A percentile compares a stretch with the other conserved stretches of the same genome.
These are phyloP conservation scores for Heliothis subflexa DNA, from an alignment of 1,140 invertebrate species.

Conservation along the genomic window DNA sequence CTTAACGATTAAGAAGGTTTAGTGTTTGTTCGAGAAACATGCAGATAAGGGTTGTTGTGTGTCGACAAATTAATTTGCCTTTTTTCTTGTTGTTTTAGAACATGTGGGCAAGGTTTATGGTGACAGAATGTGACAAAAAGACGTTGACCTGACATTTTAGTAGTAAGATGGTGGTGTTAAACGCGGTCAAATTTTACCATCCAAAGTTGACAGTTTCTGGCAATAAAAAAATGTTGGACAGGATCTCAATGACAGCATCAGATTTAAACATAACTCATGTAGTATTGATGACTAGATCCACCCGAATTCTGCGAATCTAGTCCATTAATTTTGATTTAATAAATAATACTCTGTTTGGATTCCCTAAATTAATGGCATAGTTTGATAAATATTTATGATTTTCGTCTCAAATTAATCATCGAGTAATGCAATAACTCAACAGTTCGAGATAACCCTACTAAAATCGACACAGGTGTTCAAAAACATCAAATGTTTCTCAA, in stretches of 20 bases:
- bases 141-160: conserved; percentile 11
- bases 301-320: no score
- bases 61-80: conserved; percentile 61
- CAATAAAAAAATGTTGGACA: no score
- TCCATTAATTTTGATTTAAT: no score
- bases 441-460: no score
- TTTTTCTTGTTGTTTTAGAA: conserved; percentile 13
- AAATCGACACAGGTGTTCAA: neutral
- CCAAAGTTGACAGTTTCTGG: neutral
- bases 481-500: neutral
- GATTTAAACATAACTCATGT: no score
- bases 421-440: no score
- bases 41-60: conserved; percentile 65
- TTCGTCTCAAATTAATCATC: no score
- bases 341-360: no score
- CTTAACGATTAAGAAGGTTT: conserved; percentile 73
- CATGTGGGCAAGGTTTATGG: conserved; percentile 17
- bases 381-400: no score
- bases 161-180: neutral
- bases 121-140: conserved; percentile 31
- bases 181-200: neutral
- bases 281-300: no score
- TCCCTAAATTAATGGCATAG: no score
- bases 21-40: conserved; percentile 68
- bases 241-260: no score